Conservation (phyloP, 53 echinoderm and acorn worm species). For the Zoroaster sp. region DNA sequence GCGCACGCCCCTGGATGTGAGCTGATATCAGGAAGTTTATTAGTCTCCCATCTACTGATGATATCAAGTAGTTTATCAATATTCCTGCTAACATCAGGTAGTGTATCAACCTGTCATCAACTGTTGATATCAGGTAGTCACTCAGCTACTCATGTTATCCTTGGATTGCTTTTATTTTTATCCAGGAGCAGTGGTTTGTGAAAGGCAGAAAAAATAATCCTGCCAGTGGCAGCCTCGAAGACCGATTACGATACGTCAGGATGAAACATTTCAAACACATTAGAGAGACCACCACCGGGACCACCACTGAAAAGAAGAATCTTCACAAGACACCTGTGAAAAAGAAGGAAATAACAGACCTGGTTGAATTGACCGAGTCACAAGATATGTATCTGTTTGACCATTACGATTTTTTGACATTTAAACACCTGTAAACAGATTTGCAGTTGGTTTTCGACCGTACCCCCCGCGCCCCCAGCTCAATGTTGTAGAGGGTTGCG, state of each 20-base stretch:
- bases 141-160: background rate
- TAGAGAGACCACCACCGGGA: background rate
- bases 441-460: background rate
- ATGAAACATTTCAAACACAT: constrained; percentile 6
- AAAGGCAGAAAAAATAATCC: constrained; percentile 29
- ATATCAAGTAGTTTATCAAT: background rate
- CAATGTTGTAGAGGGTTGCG: too few species aligned
- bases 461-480: too few species aligned
- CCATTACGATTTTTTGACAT: background rate
- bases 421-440: background rate
- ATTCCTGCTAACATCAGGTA: background rate
- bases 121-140: background rate
- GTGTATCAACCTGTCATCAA: background rate
- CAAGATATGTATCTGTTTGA: background rate
- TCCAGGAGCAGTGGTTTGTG: constrained; percentile 43
- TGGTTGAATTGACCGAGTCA: background rate
- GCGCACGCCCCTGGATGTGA: too few species aligned
- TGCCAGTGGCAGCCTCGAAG: constrained; percentile 30
- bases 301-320: background rate
- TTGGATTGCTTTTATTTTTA: background rate
- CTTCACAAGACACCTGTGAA: background rate
- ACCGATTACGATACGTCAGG: background rate
- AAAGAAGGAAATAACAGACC: background rate
- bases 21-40: background rate
- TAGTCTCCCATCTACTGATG: background rate